Evolutionary conservation across 2,888 invertebrate genomes (phyloP), one percentile per base, ranked within the genome.

Genomic region (Lepidocyrtoides sp.): DNA sequence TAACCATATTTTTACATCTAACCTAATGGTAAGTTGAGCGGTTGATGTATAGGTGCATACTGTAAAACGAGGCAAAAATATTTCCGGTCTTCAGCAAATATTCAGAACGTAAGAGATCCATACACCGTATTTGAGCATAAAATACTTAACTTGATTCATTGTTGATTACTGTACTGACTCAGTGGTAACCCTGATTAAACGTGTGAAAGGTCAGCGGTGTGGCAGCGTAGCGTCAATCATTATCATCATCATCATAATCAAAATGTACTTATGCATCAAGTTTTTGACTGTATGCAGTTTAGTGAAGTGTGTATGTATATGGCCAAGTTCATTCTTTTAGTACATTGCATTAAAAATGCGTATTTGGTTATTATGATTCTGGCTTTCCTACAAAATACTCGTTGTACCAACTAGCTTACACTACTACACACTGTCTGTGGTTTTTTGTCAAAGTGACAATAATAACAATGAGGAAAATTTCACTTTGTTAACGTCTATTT

Each of bases 151-250:
- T 77, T 48, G 8, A 8, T 32, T 51, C 69, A 66, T 51, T 72
- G 77, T 48, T 77, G 26, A 57, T 29, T 29, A 29, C 17, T 79
- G 29, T 77, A 48, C 41, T 51, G 14, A 2, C 69, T 57, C 85
- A 48, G 63, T 29, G 72, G 57, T 91, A 91, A 91, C 91, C 91
- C 91, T 91, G 91, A 91, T 91, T 91, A 86, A 91, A 86, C 91
- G 91, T 91, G 91, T 91, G 91, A 91, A 91, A 91, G 91, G 91
- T 91, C 91, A 86, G 72, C 91, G 57, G 72, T 86, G 60, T 82
- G 69, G 66, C 75, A 79, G 77, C 85, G 84, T 85, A 82, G 85
- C 86, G 86, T 91, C 81, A 91, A 63, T 72, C 86, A 91, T 79
- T 44, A 51, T 79, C 66, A 63, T 82, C 66, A 72, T 44, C 26